Percentiles rank a stretch among this genome's conserved stretches.
phyloP scores from a whole-genome alignment of 2,113 vertebrate genomes.

The Bucco capensis region DNA sequence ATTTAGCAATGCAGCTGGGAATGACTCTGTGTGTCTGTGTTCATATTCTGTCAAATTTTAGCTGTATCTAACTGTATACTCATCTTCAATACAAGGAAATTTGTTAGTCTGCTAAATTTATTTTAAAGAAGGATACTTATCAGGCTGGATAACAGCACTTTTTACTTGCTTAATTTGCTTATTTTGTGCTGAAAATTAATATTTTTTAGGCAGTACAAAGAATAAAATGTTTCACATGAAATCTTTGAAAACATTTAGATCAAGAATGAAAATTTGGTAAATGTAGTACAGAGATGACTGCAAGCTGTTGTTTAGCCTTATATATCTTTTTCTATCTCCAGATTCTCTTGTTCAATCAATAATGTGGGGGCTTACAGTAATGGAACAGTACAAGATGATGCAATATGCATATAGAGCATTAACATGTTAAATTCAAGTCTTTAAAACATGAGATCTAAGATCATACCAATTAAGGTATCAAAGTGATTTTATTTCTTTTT shows the following conservation, averaged over 20 bases:
- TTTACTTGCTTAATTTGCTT: neutral
- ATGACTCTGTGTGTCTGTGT: neutral
- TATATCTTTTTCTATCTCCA: neutral
- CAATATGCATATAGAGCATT: neutral
- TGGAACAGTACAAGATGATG: neutral
- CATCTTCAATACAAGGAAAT: neutral
- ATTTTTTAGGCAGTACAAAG: neutral
- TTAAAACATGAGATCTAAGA: neutral
- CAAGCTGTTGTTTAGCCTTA: neutral
- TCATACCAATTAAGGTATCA: neutral
- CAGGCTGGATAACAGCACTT: neutral
- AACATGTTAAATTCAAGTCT: neutral
- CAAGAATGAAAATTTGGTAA: neutral
- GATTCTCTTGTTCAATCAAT: neutral
- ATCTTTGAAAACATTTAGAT: neutral
- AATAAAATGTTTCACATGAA: neutral
- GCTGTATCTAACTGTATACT: neutral
- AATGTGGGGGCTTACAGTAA: neutral
- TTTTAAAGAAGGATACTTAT: neutral
- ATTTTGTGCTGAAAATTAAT: neutral
- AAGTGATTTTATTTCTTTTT: neutral
- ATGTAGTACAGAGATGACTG: neutral
- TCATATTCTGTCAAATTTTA: neutral
- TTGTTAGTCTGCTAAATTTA: neutral
- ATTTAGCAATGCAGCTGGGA: slow-evolving; percentile 9